Conservation (phyloP, 2,888 invertebrate genomes). For the Neoitamus cyanurus region DNA sequence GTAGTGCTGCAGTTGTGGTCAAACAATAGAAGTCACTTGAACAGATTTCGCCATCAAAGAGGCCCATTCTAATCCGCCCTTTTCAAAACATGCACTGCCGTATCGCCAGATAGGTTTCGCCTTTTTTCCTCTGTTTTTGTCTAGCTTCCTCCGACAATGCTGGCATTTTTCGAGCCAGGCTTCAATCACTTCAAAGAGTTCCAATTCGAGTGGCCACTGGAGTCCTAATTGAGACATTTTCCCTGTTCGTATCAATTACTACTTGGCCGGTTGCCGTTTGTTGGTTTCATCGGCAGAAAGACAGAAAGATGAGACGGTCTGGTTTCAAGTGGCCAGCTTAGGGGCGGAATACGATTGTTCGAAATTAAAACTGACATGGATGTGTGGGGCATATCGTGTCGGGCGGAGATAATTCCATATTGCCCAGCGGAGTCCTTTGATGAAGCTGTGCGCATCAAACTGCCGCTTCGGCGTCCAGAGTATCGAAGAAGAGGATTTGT, state of each 20-base stretch:
- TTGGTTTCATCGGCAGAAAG: neutral
- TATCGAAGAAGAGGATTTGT: neutral
- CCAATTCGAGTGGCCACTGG: constrained; percentile 10
- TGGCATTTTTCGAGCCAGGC: neutral
- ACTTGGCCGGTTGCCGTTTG: neutral
- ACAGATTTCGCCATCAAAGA: neutral
- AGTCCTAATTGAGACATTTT: constrained; percentile 29
- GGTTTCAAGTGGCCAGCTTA: constrained; percentile 14
- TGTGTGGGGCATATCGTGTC: neutral
- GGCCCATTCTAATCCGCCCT: neutral
- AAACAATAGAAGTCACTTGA: constrained; percentile 24
- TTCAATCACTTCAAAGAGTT: constrained; percentile 18
- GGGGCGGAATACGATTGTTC: constrained; percentile 1
- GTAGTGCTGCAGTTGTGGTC: constrained; percentile 1
- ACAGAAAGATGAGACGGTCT: constrained; percentile 13
- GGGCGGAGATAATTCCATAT: neutral
- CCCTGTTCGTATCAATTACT: constrained; percentile 31
- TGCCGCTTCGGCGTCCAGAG: neutral
- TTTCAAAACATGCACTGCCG: neutral
- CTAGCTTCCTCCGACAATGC: neutral
- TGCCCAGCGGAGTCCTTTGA: neutral
- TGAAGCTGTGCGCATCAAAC: neutral
- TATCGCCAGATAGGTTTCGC: neutral
- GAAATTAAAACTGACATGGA: constrained; percentile 9
- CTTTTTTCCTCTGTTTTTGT: neutral